Evolutionary conservation across 2,797 vertebrate species (phyloP).

Genomic region (Diglossa cyanea): DNA sequence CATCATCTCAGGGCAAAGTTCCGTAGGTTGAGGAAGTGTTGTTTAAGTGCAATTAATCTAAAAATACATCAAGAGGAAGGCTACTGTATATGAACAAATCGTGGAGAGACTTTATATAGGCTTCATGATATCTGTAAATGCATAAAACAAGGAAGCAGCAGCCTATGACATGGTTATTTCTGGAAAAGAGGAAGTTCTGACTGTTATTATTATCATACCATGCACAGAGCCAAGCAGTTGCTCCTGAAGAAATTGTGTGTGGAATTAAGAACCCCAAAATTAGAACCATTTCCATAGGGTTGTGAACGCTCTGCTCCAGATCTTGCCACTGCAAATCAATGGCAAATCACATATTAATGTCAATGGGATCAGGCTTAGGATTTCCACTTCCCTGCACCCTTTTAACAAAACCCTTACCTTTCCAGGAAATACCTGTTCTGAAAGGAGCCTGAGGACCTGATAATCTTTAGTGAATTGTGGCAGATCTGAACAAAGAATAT

Average conservation of each 20-base stretch:
- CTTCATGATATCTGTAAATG: constrained; percentile 37
- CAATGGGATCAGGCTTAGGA: neutral
- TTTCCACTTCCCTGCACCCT: neutral
- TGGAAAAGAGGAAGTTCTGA: constrained; percentile 50
- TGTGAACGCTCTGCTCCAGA: neutral
- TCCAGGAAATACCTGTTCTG: neutral
- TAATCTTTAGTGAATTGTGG: neutral
- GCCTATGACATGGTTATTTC: constrained; percentile 59
- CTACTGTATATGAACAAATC: constrained; percentile 15
- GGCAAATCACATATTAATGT: neutral
- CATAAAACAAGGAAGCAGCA: constrained; percentile 62
- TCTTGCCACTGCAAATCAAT: neutral
- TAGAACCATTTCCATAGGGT: neutral
- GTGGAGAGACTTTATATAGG: constrained; percentile 24
- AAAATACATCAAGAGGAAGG: constrained; percentile 58
- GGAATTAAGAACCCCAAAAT: constrained; percentile 1
- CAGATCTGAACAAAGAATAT: neutral
- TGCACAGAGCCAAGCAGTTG: neutral
- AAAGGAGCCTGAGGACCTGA: neutral
- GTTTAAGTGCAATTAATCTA: constrained; percentile 28
- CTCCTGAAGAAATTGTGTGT: constrained; percentile 17
- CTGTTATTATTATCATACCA: neutral
- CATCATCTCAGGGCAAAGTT: neutral
- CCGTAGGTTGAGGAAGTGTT: constrained; percentile 9
- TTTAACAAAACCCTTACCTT: neutral